phyloP scores from a whole-genome alignment of 2,113 vertebrate species.

The Rattus rattus region DNA sequence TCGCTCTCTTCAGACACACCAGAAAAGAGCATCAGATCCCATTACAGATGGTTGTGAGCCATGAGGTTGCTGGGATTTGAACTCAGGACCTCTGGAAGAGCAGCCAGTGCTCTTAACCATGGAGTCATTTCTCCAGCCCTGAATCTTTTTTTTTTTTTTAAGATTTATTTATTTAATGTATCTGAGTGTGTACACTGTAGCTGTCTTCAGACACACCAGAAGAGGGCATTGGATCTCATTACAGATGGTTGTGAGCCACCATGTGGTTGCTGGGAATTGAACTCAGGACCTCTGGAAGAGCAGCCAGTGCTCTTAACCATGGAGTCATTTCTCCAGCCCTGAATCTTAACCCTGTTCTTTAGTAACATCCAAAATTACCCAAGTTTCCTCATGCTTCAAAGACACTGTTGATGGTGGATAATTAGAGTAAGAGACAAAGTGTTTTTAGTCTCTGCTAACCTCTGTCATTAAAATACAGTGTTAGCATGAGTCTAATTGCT shows the following conservation, averaged over 20 bases:
- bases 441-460: neutral
- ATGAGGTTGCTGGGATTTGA: neutral
- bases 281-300: neutral
- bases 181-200: too few relatives aligned
- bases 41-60: neutral
- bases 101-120: neutral
- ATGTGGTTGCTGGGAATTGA: neutral
- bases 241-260: neutral
- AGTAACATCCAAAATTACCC: constrained; percentile 8
- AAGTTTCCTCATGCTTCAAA: constrained; percentile 8
- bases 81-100: neutral
- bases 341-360: constrained; percentile 34
- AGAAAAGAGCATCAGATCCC: neutral
- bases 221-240: neutral
- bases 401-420: neutral
- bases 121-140: neutral
- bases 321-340: neutral
- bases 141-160: constrained; percentile 13
- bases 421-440: neutral
- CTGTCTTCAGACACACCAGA: too few relatives aligned
- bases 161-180: too few relatives aligned
- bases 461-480: constrained; percentile 8
- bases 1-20: too few relatives aligned
- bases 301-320: neutral
- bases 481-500: constrained; percentile 34